A percentile compares a stretch with the other conserved stretches of the same genome.
Conservation (phyloP, 2,888 invertebrate species). For the Campaea margaritaria region DNA sequence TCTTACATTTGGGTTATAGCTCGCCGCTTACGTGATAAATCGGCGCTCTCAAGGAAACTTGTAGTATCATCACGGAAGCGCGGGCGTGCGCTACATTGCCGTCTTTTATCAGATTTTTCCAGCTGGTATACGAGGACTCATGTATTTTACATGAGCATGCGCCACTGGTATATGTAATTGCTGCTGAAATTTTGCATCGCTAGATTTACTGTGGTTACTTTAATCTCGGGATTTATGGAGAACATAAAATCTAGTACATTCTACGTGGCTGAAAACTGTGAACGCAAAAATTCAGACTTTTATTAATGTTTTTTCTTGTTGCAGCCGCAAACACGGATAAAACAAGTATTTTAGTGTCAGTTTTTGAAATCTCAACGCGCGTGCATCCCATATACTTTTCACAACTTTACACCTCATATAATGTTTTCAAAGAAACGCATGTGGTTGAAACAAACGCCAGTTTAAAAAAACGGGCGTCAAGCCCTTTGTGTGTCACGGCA, state of each 20-base stretch:
- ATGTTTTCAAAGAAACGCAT: too few relatives aligned
- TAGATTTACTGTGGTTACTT: constrained; percentile 28
- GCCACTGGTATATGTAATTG: constrained; percentile 57
- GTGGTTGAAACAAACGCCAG: too few relatives aligned
- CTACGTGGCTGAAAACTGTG: constrained; percentile 20
- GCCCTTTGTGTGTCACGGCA: too few relatives aligned
- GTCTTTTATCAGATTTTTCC: constrained; percentile 68
- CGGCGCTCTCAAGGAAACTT: constrained; percentile 59
- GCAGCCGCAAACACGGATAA: too few relatives aligned
- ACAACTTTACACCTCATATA: too few relatives aligned
- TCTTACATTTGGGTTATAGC: constrained; percentile 62
- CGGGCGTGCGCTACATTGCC: constrained; percentile 60
- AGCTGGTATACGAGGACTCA: constrained; percentile 61
- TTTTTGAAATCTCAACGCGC: too few relatives aligned
- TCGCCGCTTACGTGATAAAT: constrained; percentile 63
- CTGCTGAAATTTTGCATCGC: constrained; percentile 45
- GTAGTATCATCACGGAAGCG: constrained; percentile 63
- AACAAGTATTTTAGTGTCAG: too few relatives aligned
- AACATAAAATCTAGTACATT: constrained; percentile 22
- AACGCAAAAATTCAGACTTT: constrained; percentile 13
- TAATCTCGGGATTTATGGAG: constrained; percentile 31
- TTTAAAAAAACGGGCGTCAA: too few relatives aligned
- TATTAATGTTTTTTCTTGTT: background rate
- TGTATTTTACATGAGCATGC: constrained; percentile 64
- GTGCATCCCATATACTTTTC: too few relatives aligned